phyloP scores from a whole-genome alignment of 2,888 invertebrate genomes.

The Holacanthella duospinosa region DNA sequence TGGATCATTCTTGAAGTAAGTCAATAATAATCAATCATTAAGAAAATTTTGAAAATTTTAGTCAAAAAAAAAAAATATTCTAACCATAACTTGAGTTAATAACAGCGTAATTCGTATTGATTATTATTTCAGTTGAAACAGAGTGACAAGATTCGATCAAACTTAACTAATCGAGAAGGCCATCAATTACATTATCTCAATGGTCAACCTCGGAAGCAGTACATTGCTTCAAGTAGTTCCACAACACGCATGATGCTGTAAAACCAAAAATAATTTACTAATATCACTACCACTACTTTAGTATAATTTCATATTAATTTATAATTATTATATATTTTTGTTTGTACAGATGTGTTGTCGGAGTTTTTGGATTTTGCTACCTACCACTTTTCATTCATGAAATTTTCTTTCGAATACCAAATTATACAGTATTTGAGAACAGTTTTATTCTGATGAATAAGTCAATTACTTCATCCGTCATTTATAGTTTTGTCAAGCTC shows the following conservation, averaged over 20 bases:
- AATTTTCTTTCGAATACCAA: background rate
- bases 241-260: background rate
- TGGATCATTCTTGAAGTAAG: background rate
- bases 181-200: background rate
- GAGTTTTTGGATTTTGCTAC: background rate
- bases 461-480: background rate
- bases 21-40: background rate
- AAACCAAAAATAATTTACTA: too few relatives aligned
- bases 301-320: too few relatives aligned
- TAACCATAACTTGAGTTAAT: too few relatives aligned
- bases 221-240: background rate
- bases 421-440: background rate
- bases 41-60: background rate
- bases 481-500: background rate
- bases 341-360: slow-evolving; percentile 4
- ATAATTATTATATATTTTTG: too few relatives aligned
- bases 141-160: background rate
- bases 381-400: slow-evolving; percentile 1
- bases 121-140: background rate
- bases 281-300: too few relatives aligned
- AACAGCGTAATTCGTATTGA: background rate
- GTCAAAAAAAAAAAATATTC: too few relatives aligned
- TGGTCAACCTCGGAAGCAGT: background rate
- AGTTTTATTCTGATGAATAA: background rate
- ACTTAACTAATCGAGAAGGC: background rate